Conservation (phyloP, 2,888 invertebrate genomes). For the Caenorhabditis sp. region DNA sequence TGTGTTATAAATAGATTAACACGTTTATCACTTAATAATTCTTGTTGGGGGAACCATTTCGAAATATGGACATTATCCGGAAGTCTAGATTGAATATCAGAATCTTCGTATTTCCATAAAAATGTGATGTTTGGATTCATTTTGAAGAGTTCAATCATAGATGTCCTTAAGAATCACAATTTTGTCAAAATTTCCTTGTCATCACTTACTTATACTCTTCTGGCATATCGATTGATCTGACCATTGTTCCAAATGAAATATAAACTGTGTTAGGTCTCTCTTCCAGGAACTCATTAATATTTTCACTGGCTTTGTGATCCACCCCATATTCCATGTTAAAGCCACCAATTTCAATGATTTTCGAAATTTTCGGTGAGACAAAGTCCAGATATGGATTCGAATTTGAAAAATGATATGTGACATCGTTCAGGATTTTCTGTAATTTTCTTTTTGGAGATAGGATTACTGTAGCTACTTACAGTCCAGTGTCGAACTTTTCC, state of each 20-base stretch:
- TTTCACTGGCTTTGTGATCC: background rate
- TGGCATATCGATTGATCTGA: conserved; percentile 15
- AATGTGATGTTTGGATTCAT: conserved; percentile 22
- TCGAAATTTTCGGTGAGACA: conserved; percentile 30
- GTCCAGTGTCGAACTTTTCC: conserved; percentile 27
- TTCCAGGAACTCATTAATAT: conserved; percentile 13
- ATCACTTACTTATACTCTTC: conserved; percentile 11
- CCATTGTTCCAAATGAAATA: conserved; percentile 34
- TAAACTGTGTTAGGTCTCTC: conserved; percentile 12
- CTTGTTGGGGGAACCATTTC: conserved; percentile 30
- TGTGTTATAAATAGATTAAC: conserved; percentile 37
- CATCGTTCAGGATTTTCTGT: conserved; percentile 22
- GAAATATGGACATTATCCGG: conserved; percentile 20
- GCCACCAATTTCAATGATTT: conserved; percentile 40
- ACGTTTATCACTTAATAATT: conserved; percentile 29
- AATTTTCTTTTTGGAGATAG: too few species aligned
- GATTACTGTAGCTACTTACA: background rate
- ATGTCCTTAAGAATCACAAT: background rate
- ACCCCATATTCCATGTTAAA: background rate
- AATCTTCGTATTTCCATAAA: conserved; percentile 34
- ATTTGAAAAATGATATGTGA: conserved; percentile 38
- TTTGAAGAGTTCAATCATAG: conserved; percentile 23
- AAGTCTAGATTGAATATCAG: conserved; percentile 11
- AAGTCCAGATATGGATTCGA: conserved; percentile 40
- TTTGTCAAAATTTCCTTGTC: background rate